These are phyloP conservation scores for Acronicta psi DNA, from an alignment of 2,888 invertebrate genomes.

Conservation along the genomic window DNA sequence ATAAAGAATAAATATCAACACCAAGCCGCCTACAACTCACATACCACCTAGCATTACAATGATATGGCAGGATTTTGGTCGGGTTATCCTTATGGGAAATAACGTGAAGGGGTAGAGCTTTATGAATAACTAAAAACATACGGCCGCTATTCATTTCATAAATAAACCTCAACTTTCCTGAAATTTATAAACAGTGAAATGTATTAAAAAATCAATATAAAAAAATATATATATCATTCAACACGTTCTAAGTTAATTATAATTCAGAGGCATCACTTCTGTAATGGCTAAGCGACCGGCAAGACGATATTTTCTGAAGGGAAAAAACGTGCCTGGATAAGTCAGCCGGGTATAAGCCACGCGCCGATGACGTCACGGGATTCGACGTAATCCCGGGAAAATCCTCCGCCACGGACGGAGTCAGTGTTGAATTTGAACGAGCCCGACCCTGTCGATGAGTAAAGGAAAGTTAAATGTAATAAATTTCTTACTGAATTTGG, in stretches of 20 bases:
- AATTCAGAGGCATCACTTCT: conserved; percentile 56
- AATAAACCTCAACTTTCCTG: conserved; percentile 4
- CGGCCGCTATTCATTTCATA: not conserved
- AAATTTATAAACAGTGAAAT: conserved; percentile 1
- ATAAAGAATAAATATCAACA: too few species aligned
- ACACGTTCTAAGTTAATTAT: conserved; percentile 46
- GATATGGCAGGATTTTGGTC: not conserved
- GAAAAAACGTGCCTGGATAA: conserved; percentile 74
- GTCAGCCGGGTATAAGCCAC: conserved; percentile 68
- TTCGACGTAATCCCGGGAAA: conserved; percentile 62
- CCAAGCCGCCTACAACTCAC: too few species aligned
- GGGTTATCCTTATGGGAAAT: conserved; percentile 13
- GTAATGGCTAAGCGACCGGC: conserved; percentile 43
- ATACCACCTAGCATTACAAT: too few species aligned
- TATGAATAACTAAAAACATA: not conserved
- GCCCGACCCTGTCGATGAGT: conserved; percentile 39
- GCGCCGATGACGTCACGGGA: conserved; percentile 72
- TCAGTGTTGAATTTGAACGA: conserved; percentile 65
- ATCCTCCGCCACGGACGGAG: conserved; percentile 57
- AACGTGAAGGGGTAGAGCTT: not conserved
- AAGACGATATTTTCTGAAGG: conserved; percentile 63
- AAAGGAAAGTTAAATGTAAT: conserved; percentile 44
- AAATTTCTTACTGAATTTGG: conserved; percentile 45
- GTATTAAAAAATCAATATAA: conserved; percentile 14
- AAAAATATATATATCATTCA: conserved; percentile 33